Base-by-base conservation (phyloP, 2,113 vertebrate genomes). In the Notarius quadriscutis region DNA sequence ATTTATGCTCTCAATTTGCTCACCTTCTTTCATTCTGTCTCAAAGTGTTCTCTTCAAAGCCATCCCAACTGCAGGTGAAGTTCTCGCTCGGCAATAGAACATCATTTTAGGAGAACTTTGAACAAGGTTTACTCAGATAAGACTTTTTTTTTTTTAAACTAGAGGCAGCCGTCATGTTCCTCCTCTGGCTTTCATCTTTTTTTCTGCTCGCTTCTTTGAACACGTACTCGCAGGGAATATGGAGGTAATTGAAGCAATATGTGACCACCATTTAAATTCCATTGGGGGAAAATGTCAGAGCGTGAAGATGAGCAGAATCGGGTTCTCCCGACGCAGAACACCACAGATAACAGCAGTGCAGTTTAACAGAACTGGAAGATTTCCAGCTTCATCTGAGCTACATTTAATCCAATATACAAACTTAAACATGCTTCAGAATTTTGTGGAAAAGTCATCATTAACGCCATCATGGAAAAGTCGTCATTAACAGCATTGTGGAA, bases 121-220 rank as follows among this genome's bases (percentile, higher is more conserved):
- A 90, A 87, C 86, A 83, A 79, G 85, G 78, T 90, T 91, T 88
- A 88, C 87, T 87, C 81, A 80, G 90, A 91, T 91, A 86, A 91
- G 81, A 88, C 60, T 79, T 86, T 87, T 86, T 80, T 86, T 80
- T 83, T 86, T 85, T 90, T 83, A 85, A 90, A 88, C 89, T 87
- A 62, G 80, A 89, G 88, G 87, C 88, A 62, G 84, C 87, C 85
- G 71, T 80, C 72, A 34, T 84, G 77, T 86, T 86, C 48, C 57
- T 87, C 79, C 22, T 60, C 55, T 78, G 27, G 77, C 84, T 90
- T 92, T 89, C 78, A 91, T 90, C 72, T 89, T 72, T 75, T 75
- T 80, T 86, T 74, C 86, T 63, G 53, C 80, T 67, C 84, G 55
- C 18, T 65, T 79, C 62, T 87, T 88, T 85, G 78, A 90, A 88